Evolutionary conservation across 2,888 invertebrate genomes (phyloP).

Genomic region (Dendrolimus houi): DNA sequence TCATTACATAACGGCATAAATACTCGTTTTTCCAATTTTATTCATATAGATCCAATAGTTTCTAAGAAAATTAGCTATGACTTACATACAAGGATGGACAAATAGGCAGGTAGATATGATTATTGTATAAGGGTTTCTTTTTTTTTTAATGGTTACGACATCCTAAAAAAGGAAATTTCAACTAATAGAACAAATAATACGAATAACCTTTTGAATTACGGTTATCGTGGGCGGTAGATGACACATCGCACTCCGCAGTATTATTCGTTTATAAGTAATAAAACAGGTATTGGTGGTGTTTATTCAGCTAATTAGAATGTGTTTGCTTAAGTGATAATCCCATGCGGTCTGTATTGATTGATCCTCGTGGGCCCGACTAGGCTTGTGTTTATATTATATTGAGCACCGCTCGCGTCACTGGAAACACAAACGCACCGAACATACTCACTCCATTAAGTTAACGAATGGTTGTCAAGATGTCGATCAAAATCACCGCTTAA

Average conservation of each 20-base stretch:
- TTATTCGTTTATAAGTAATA: constrained; percentile 12
- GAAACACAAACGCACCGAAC: constrained; percentile 47
- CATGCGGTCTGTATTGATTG: constrained; percentile 28
- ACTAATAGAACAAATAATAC: not conserved
- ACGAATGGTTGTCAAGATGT: constrained; percentile 74
- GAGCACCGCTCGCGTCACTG: constrained; percentile 28
- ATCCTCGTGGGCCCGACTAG: constrained; percentile 20
- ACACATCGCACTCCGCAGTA: constrained; percentile 12
- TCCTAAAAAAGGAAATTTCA: not conserved
- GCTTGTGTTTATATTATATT: constrained; percentile 25
- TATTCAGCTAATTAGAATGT: constrained; percentile 34
- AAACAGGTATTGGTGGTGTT: constrained; percentile 14
- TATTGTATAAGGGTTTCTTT: not conserved
- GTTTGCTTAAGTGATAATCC: constrained; percentile 32
- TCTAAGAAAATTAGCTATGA: not conserved
- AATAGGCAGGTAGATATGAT: not conserved
- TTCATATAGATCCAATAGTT: too few species aligned
- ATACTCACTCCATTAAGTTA: constrained; percentile 68
- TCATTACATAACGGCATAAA: too few species aligned
- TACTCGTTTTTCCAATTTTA: too few species aligned
- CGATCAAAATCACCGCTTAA: constrained; percentile 69
- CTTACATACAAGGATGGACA: not conserved
- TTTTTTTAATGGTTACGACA: not conserved
- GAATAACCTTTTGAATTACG: constrained; percentile 11
- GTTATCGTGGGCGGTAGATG: constrained; percentile 18